Conservation (phyloP, 2,888 invertebrate genomes). For the Idaea biselata region DNA sequence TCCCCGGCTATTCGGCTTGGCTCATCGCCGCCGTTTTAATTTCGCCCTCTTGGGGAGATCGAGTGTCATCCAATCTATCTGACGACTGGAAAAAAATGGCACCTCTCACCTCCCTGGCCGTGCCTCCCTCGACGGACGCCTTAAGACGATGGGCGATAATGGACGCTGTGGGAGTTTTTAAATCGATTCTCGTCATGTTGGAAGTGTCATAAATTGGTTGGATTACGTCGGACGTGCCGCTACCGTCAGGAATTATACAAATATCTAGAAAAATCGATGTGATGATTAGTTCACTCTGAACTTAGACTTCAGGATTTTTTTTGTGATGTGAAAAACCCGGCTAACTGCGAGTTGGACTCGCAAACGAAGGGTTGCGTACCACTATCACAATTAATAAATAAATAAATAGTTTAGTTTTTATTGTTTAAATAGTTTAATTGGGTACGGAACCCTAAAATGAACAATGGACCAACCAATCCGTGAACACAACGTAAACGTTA, state of each 20-base stretch:
- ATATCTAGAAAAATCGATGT: not conserved
- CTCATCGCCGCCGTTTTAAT: conserved; percentile 79
- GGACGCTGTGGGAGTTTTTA: conserved; percentile 58
- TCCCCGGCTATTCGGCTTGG: conserved; percentile 71
- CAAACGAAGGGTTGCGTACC: too few species aligned
- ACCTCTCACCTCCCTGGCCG: conserved; percentile 41
- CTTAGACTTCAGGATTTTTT: not conserved
- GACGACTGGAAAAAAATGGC: conserved; percentile 66
- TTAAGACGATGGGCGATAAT: conserved; percentile 62
- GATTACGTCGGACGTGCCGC: conserved; percentile 18
- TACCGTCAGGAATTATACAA: not conserved
- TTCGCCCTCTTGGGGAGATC: conserved; percentile 78
- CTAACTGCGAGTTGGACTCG: too few species aligned
- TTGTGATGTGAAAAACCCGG: too few species aligned
- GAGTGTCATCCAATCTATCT: conserved; percentile 80
- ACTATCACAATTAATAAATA: too few species aligned
- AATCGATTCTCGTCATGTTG: conserved; percentile 46
- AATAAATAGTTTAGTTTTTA: too few species aligned
- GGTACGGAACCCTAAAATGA: too few species aligned
- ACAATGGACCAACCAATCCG: too few species aligned
- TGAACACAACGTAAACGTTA: too few species aligned
- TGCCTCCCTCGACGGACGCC: conserved; percentile 32
- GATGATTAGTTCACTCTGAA: too few species aligned
- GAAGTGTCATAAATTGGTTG: conserved; percentile 30
- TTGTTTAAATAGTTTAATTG: too few species aligned